Evolutionary conservation across 2,797 vertebrate species (phyloP), one percentile per base, ranked within the genome.

Genomic region (Manis crassicaudata): DNA sequence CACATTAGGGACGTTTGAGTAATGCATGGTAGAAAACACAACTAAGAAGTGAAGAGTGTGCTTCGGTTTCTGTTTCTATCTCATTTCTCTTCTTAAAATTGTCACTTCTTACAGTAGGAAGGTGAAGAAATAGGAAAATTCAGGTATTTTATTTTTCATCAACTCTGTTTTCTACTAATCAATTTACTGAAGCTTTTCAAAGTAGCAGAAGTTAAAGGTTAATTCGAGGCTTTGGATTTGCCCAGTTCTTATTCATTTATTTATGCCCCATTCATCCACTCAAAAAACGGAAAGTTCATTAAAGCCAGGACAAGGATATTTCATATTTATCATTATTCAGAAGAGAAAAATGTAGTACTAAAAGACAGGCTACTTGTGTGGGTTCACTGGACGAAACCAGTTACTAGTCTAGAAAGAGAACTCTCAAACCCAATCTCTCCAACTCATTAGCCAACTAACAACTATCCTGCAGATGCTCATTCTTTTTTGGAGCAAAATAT

Each of bases 401-500:
- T 13, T 84, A 18, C 27, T 73, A 43, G 14, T 56, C 25, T 29
- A 73, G 63, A 85, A 86, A 12, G 90, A 94, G 21, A 10, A 3
- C n/a, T 88, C 73, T 84, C 54, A 73, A 79, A 43, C 58, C 29
- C 29, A 73, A 16, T 52, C 90, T 94, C 23, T 88, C 67, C n/a
- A 77, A 60, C 32, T 18, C 7, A 27, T 83, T 46, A 80, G 65
- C 23, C 37, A 84, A 80, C 29, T 25, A 46, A 87, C 32, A 89
- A 70, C 12, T 88, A n/a, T 50, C 14, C 37, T 83, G 67, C 13
- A 56, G 1, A 46, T 62, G 90, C 89, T 88, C 43, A 91, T 63
- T 95, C 72, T 86, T 76, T 67, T 63, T 46, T 89, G 84, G 58
- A 95, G 27, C 1, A 96, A 89, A 29, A 79, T 89, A 85, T 7